phyloP scores from a whole-genome alignment of 2,113 vertebrate genomes.

The Pseudolaguvia tuberculata region DNA sequence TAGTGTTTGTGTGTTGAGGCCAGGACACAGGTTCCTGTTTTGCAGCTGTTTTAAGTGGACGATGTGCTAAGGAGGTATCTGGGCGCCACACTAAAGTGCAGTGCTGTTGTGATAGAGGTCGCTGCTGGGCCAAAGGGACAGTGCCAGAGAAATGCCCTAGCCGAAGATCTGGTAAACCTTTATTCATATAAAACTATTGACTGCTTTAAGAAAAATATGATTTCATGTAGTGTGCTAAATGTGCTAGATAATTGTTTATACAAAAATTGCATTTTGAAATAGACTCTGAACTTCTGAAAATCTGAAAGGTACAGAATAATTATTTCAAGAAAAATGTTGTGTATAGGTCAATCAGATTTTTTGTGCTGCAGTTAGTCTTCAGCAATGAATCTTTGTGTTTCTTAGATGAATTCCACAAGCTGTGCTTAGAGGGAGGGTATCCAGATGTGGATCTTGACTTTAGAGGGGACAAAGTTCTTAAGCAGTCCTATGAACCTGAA shows the following conservation, averaged over 20 bases:
- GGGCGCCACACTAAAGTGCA: slow-evolving; percentile 54
- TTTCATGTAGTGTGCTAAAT: not conserved
- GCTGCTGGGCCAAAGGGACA: slow-evolving; percentile 56
- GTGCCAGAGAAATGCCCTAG: slow-evolving; percentile 59
- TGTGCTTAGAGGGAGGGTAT: slow-evolving; percentile 67
- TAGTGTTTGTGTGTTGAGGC: slow-evolving; percentile 48
- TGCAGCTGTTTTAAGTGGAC: slow-evolving; percentile 53
- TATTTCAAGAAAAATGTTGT: not conserved
- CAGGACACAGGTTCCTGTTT: slow-evolving; percentile 57
- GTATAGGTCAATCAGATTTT: not conserved
- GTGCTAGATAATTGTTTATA: not conserved
- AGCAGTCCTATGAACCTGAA: slow-evolving; percentile 50
- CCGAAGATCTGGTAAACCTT: slow-evolving; percentile 43
- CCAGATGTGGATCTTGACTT: slow-evolving; percentile 51
- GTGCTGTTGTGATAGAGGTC: slow-evolving; percentile 64
- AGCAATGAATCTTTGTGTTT: not conserved
- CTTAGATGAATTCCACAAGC: slow-evolving; percentile 72
- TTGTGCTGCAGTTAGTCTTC: not conserved
- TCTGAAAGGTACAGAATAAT: not conserved
- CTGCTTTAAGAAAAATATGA: not conserved
- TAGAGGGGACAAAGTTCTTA: slow-evolving; percentile 54
- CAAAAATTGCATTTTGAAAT: not conserved
- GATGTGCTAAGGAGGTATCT: slow-evolving; percentile 56
- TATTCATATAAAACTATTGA: not conserved
- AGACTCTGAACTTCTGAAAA: not conserved